Conservation (phyloP, 2,888 invertebrate genomes). For the Leucophenga montana region DNA sequence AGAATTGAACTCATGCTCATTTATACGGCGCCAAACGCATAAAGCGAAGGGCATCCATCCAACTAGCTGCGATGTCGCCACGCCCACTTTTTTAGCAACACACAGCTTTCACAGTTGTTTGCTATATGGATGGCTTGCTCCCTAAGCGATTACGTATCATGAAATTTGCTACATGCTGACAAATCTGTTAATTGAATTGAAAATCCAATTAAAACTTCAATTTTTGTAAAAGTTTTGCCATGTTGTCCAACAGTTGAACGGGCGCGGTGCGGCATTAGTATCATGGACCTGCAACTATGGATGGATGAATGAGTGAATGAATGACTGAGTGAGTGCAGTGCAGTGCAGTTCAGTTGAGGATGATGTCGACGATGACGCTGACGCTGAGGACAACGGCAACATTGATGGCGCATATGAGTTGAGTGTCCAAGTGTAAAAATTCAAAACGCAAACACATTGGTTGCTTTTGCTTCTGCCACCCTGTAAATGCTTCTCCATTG, state of each 20-base stretch:
- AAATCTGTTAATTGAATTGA: slow-evolving; percentile 71
- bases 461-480: background rate
- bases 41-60: background rate
- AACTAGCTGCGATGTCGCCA: background rate
- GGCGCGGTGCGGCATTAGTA: background rate
- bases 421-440: slow-evolving; percentile 27
- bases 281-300: background rate
- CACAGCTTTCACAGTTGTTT: slow-evolving; percentile 27
- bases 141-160: slow-evolving; percentile 44
- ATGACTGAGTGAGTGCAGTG: background rate
- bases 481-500: background rate
- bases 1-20: background rate
- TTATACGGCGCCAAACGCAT: background rate
- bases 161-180: slow-evolving; percentile 64
- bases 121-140: background rate
- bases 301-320: background rate
- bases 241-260: slow-evolving; percentile 30
- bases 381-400: too few relatives aligned
- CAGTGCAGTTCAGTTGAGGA: too few relatives aligned
- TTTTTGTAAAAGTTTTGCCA: slow-evolving; percentile 55
- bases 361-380: too few relatives aligned
- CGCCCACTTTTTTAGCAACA: slow-evolving; percentile 39
- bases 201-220: slow-evolving; percentile 72
- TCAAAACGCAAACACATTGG: slow-evolving; percentile 16
- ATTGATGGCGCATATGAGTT: slow-evolving; percentile 33